Base-by-base conservation (phyloP, 2,888 invertebrate species). In the Andrena hattorfiana region DNA sequence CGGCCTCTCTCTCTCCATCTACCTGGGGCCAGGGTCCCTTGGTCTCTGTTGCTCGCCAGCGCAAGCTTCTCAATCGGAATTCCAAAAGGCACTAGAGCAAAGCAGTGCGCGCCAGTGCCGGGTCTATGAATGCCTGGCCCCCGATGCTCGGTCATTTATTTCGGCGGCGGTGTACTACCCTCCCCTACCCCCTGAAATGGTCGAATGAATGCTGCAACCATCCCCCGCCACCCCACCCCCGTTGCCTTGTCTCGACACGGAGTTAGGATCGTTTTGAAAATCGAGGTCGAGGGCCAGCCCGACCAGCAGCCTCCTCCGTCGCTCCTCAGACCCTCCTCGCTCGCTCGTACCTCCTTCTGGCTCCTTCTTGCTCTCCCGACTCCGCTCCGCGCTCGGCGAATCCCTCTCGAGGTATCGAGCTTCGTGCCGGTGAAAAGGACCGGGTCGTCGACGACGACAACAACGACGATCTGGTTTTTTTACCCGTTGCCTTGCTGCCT, bases 71-170 rank as follows among this genome's bases (percentile, higher is more conserved):
- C 85, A 84, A 88, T 89, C 87, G 85, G 85, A 88, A 89, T 91
- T 90, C 89, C 89, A 87, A 89, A 90, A 90, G 89, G 86, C 85
- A 87, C 85, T 87, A 83, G 83, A 88, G 89, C 85, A 88, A 84
- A 87, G 85, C 84, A 87, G 82, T 86, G 77, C 71, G 70, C 87
- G 83, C 77, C 83, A 84, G 85, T 83, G 84, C 80, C 84, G 84
- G 73, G 82, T 85, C 75, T 85, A 89, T 85, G 88, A 86, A 89
- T 86, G 84, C 87, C 82, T 73, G 83, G 87, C 83, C 82, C 81
- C 83, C 87, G 87, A 89, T 89, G 85, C 87, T 87, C 83, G 87
- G 89, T 87, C 91, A 91, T 91, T 92, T 92, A 92, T 92, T 92
- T 91, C 88, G 86, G 81, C 87, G 86, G 86, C 85, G 85, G 78